Evolutionary conservation across 2,888 invertebrate genomes (phyloP).

Genomic region (Ectobius pallidus): DNA sequence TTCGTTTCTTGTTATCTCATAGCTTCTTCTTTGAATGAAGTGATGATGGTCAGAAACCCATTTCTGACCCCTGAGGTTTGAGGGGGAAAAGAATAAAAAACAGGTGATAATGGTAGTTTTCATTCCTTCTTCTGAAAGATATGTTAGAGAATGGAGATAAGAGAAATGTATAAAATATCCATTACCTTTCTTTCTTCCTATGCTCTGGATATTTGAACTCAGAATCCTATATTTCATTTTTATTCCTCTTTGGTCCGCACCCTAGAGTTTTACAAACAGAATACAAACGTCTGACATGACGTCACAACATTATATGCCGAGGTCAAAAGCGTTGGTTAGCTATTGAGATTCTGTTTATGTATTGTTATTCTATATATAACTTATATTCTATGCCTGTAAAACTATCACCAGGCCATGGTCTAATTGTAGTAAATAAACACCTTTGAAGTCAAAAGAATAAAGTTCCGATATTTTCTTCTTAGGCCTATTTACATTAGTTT

Average conservation of each 20-base stretch:
- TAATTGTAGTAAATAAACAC: too few relatives aligned
- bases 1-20: neutral
- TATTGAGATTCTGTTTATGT: too few relatives aligned
- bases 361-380: too few relatives aligned
- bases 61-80: neutral
- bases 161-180: constrained; percentile 30
- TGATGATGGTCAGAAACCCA: neutral
- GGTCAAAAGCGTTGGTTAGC: too few relatives aligned
- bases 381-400: too few relatives aligned
- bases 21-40: neutral
- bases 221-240: neutral
- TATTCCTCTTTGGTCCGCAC: neutral
- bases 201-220: neutral
- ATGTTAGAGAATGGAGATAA: neutral
- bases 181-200: constrained; percentile 11
- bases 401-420: too few relatives aligned
- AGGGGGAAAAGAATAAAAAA: neutral
- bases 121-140: neutral
- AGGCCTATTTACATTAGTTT: too few relatives aligned
- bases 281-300: too few relatives aligned
- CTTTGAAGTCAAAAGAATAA: too few relatives aligned
- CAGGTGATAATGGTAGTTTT: neutral
- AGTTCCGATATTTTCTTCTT: too few relatives aligned
- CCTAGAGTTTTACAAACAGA: neutral
- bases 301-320: too few relatives aligned